Conservation (phyloP, 1,140 invertebrate species). For the Bombus superbus region DNA sequence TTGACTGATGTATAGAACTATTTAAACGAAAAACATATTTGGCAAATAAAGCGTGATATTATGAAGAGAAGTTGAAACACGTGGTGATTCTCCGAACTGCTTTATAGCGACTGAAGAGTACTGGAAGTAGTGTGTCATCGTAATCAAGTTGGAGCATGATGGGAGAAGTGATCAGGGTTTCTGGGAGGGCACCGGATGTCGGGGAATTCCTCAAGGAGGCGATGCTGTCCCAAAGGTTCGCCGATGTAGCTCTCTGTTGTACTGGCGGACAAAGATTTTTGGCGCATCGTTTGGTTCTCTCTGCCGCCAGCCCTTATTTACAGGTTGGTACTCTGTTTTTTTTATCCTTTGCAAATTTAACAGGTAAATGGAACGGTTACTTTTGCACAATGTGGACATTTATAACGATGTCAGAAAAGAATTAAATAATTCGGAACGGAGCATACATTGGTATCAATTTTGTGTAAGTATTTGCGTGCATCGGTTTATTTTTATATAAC, state of each 20-base stretch:
- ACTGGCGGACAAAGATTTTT: slow-evolving; percentile 75
- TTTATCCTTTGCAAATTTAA: background rate
- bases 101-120: background rate
- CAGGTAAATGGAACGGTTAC: background rate
- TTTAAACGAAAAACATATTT: background rate
- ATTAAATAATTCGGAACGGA: background rate
- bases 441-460: no score
- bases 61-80: background rate
- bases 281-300: slow-evolving; percentile 79
- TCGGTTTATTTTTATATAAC: no score
- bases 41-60: background rate
- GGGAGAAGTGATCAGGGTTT: slow-evolving; percentile 57
- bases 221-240: slow-evolving; percentile 76
- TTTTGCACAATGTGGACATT: background rate
- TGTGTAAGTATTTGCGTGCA: no score
- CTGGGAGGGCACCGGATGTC: slow-evolving; percentile 68
- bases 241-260: slow-evolving; percentile 77
- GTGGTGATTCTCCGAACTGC: background rate
- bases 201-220: slow-evolving; percentile 73
- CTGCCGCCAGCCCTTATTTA: slow-evolving; percentile 77
- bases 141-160: slow-evolving; percentile 48
- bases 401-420: background rate
- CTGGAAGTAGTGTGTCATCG: background rate
- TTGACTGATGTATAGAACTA: background rate
- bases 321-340: slow-evolving; percentile 64